Base-by-base conservation (phyloP, 2,113 vertebrate genomes). In the Sylvilagus bachmani region DNA sequence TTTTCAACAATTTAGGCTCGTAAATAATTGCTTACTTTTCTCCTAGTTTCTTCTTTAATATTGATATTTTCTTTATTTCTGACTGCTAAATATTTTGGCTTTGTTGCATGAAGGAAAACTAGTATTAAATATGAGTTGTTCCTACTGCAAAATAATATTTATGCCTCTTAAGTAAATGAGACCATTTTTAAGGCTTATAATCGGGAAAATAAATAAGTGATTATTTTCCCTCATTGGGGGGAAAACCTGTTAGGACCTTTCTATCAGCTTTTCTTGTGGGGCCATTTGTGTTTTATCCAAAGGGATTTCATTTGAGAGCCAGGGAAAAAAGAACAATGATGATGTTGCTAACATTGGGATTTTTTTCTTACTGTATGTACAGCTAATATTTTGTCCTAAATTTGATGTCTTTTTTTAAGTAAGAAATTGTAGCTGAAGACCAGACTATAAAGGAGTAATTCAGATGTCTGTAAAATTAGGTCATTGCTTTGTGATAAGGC, bases 401-500 rank as follows among this genome's bases (percentile, higher is more conserved):
- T 84, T 91, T 70, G 8, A 33, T 79, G 1, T 70, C 6, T 90
- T 10, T 67, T 88, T 89, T 96, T 91, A 80, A 31, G 17, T 71
- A 58, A 64, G 22, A 93, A 87, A 88, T 53, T 73, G 4, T 77
- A 16, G 89, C 81, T 13, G 29, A 55, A 77, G 83, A 25, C 10
- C 49, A 86, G 38, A 89, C 73, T 49, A 29, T 55, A 79, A 53
- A 83, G 36, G 33, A 87, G 86, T 86, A 88, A 70, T 85, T 94
- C 69, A 83, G 29, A 55, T 91, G 53, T 78, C 61, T 90, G 4
- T 79, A 93, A 80, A 81, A 77, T 4, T 91, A 75, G 51, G 14
- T 85, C 71, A 71, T 87, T 92, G 84, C 67, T 93, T 91, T 85
- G 33, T 69, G 70, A 80, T 94, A 74, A 33, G 5, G 10, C 29